Evolutionary conservation across 2,888 invertebrate species (phyloP).

Genomic region (Cylloceria caligata): DNA sequence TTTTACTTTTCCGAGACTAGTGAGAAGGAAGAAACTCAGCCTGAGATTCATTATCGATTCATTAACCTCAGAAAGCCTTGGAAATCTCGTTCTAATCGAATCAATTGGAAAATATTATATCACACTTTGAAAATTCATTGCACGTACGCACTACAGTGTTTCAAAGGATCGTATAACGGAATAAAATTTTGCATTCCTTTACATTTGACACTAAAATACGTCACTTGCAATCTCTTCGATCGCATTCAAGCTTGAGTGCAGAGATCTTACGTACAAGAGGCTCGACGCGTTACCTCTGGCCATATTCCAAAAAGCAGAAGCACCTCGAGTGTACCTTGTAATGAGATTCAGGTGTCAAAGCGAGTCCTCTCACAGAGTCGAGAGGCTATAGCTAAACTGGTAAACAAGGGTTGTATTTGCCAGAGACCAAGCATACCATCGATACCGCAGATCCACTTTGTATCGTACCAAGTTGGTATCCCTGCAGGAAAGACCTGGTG

Average conservation of each 20-base stretch:
- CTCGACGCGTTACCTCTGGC: constrained; percentile 14
- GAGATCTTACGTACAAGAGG: neutral
- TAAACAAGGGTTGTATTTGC: constrained; percentile 9
- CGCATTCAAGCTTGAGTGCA: neutral
- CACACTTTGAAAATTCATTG: neutral
- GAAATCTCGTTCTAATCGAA: too few relatives aligned
- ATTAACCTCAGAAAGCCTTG: neutral
- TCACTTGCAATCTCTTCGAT: neutral
- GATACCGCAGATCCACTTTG: constrained; percentile 74
- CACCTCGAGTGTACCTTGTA: neutral
- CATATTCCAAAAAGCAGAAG: constrained; percentile 22
- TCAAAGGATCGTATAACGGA: neutral
- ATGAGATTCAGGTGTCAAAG: constrained; percentile 14
- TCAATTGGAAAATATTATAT: neutral
- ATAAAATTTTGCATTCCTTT: neutral
- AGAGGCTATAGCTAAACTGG: neutral
- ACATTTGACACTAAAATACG: neutral
- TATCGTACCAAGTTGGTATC: constrained; percentile 54
- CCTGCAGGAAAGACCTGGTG: neutral
- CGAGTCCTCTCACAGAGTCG: neutral
- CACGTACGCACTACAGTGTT: neutral
- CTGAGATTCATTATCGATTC: too few relatives aligned
- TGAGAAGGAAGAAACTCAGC: too few relatives aligned
- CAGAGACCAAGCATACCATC: neutral
- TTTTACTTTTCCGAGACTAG: neutral